Evolutionary conservation across 53 echinoderm and acorn worm species (phyloP).

Genomic region (Paracentrotus lividus): DNA sequence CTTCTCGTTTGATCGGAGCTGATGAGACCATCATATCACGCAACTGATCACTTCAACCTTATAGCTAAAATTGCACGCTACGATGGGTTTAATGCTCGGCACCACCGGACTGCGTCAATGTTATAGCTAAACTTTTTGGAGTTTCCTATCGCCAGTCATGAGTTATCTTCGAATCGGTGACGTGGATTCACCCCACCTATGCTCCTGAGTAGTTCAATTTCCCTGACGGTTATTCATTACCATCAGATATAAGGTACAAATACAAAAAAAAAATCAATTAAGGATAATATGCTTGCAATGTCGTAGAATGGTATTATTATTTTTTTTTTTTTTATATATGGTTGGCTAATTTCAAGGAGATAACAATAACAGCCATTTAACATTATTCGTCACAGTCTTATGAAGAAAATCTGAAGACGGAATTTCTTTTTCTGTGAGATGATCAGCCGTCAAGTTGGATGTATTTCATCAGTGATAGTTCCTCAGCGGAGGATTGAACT

Average conservation of each 20-base stretch:
- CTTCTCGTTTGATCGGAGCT: neutral
- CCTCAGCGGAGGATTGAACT: neutral
- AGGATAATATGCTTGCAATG: too few species aligned
- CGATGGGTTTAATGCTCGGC: neutral
- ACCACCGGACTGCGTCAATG: neutral
- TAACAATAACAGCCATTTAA: too few species aligned
- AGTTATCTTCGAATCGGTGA: neutral
- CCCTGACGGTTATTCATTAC: neutral
- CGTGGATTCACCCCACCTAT: neutral
- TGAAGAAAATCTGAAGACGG: too few species aligned
- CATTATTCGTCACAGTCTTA: too few species aligned
- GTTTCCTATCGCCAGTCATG: neutral
- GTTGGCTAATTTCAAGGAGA: too few species aligned
- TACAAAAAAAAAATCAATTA: too few species aligned
- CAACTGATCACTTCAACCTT: neutral
- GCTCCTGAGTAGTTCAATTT: neutral
- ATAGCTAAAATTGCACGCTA: neutral
- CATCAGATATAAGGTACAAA: neutral
- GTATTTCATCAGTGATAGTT: neutral
- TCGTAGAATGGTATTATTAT: too few species aligned
- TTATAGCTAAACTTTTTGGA: neutral
- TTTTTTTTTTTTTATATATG: too few species aligned
- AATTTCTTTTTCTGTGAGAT: too few species aligned
- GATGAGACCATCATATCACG: neutral
- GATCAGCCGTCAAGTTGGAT: neutral